phyloP scores from a whole-genome alignment of 2,113 vertebrate species.

The Scopus umbretta region DNA sequence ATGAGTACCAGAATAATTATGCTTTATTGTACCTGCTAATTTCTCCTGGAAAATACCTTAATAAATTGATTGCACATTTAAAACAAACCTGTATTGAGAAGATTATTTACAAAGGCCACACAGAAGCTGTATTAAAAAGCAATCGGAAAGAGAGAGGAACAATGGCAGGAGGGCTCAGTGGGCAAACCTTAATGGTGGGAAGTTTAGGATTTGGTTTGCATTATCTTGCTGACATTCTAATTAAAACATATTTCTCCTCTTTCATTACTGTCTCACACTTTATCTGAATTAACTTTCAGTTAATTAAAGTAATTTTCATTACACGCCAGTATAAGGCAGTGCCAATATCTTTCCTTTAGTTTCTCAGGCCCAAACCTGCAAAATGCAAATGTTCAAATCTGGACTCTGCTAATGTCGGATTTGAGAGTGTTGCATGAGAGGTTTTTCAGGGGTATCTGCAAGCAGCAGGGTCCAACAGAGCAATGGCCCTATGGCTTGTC shows the following conservation, averaged over 20 bases:
- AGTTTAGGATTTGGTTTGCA: not conserved
- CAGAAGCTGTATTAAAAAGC: slow-evolving; percentile 6
- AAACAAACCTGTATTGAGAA: not conserved
- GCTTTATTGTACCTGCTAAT: slow-evolving; percentile 12
- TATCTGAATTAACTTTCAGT: slow-evolving; percentile 62
- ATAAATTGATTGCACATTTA: slow-evolving; percentile 21
- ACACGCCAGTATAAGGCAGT: not conserved
- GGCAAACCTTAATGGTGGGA: not conserved
- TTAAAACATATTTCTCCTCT: slow-evolving; percentile 35
- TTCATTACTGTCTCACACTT: slow-evolving; percentile 49
- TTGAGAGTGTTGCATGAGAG: not conserved
- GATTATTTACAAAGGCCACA: slow-evolving; percentile 1
- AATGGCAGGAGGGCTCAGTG: not conserved
- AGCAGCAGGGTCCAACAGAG: not conserved
- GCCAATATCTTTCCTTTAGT: not conserved
- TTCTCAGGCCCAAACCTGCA: not conserved
- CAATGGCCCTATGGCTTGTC: not conserved
- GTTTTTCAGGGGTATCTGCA: not conserved
- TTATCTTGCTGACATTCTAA: slow-evolving; percentile 57
- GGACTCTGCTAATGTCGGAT: not conserved
- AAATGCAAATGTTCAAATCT: not conserved
- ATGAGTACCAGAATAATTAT: not conserved
- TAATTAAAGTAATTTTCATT: not conserved
- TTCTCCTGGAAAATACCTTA: not conserved
- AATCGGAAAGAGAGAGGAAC: not conserved